These are phyloP conservation scores for Pipistrellus kuhlii DNA, from an alignment of 2,797 vertebrate species.

Conservation along the genomic window DNA sequence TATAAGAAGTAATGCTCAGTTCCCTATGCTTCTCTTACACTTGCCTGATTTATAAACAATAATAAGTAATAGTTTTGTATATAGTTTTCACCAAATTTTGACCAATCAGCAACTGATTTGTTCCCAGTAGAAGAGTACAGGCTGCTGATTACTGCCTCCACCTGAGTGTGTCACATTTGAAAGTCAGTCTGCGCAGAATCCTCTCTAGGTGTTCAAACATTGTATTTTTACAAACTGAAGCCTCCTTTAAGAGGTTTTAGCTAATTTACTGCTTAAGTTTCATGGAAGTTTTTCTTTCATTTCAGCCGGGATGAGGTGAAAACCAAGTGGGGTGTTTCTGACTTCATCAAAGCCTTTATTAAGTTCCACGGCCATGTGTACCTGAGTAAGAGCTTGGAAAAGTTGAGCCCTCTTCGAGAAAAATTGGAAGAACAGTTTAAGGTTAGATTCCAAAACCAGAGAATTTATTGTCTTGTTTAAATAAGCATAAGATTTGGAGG, in stretches of 20 bases:
- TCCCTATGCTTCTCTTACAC: not conserved
- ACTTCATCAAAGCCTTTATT: slow-evolving; percentile 99
- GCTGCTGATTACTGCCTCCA: not conserved
- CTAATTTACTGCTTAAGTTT: slow-evolving; percentile 69
- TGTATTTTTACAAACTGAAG: not conserved
- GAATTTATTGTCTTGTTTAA: slow-evolving; percentile 49
- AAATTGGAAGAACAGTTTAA: slow-evolving; percentile 99
- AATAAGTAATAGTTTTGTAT: not conserved
- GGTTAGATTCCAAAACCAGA: slow-evolving; percentile 87
- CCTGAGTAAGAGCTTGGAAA: slow-evolving; percentile 96
- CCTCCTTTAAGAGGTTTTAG: slow-evolving; percentile 30
- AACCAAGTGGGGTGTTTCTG: slow-evolving; percentile 96
- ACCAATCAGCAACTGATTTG: not conserved
- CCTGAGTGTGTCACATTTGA: not conserved
- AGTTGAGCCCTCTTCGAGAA: slow-evolving; percentile 94
- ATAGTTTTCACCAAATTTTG: slow-evolving; percentile 9
- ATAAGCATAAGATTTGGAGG: not conserved
- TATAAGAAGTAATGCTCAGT: not conserved
- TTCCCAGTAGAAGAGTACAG: not conserved
- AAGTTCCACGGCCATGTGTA: slow-evolving; percentile 99
- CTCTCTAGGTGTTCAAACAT: not conserved
- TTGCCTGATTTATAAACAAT: not conserved
- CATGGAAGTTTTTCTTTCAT: slow-evolving; percentile 69
- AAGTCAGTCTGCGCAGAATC: not conserved
- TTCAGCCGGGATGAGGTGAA: slow-evolving; percentile 97